These are phyloP conservation scores for human DNA, from an alignment of 2,113 vertebrate genomes.

Conservation along the genomic window DNA sequence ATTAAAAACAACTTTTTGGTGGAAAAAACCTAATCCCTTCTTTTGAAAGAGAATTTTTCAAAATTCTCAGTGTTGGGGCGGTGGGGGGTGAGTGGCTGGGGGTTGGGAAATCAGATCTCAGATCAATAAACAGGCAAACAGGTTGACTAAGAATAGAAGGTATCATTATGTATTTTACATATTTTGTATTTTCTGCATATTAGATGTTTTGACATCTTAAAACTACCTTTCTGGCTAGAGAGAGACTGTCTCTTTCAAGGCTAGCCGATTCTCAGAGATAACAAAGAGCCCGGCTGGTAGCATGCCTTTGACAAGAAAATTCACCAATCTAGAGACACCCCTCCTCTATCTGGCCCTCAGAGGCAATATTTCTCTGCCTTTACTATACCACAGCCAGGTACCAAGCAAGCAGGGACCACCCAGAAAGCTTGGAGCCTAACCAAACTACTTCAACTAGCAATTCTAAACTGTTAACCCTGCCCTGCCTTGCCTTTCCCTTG, in stretches of 20 bases:
- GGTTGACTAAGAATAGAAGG: background rate
- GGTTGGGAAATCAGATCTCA: background rate
- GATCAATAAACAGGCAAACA: background rate
- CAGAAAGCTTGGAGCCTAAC: background rate
- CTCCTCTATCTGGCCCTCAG: background rate
- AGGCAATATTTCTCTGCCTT: background rate
- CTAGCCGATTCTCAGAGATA: background rate
- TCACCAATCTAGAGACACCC: background rate
- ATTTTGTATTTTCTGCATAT: background rate
- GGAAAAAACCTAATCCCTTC: slow-evolving; percentile 14
- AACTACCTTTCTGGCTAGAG: background rate
- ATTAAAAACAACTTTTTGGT: slow-evolving; percentile 28
- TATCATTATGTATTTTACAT: background rate
- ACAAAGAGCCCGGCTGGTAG: background rate
- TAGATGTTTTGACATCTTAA: background rate
- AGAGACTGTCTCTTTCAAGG: background rate
- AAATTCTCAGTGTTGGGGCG: too few relatives aligned
- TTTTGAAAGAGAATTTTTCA: slow-evolving; percentile 18
- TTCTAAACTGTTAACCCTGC: background rate
- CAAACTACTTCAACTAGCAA: background rate
- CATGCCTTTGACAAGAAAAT: background rate
- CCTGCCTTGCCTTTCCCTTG: background rate
- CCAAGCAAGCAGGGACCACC: background rate
- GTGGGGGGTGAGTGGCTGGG: too few relatives aligned
- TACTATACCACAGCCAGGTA: background rate